Evolutionary conservation across 2,797 vertebrate genomes (phyloP).

Genomic region (Sylvia borin): DNA sequence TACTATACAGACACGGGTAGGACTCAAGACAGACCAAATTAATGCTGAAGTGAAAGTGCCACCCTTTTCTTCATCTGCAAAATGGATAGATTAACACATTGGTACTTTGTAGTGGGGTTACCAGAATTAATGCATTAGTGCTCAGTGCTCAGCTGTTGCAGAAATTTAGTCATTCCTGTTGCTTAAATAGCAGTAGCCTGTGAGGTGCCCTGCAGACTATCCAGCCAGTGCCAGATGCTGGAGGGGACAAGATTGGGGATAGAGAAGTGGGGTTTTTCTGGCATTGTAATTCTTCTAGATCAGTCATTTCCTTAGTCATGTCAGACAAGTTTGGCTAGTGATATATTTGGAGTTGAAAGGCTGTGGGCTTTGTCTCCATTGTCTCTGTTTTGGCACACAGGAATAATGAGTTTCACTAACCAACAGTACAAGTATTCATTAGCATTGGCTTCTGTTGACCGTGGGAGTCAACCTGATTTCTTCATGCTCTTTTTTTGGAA

Average conservation of each 20-base stretch:
- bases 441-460: conserved; percentile 1
- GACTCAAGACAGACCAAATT: neutral
- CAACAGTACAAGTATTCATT: neutral
- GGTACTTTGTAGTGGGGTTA: neutral
- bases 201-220: neutral
- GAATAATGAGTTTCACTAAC: neutral
- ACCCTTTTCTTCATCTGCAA: neutral
- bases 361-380: neutral
- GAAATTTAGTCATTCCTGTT: neutral
- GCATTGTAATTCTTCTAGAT: neutral
- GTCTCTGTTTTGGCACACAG: neutral
- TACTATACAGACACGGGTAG: neutral
- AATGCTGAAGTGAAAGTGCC: neutral
- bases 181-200: neutral
- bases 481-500: conserved; percentile 33
- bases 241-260: neutral
- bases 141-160: neutral
- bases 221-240: neutral
- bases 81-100: neutral
- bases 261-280: neutral
- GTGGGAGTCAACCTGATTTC: conserved; percentile 43
- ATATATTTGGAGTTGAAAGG: conserved; percentile 17
- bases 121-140: neutral
- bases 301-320: neutral
- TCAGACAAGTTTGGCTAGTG: neutral